Percentiles rank a stretch among this genome's conserved stretches.
These are phyloP conservation scores for Tetragonisca angustula DNA, from an alignment of 2,888 invertebrate genomes.

Conservation along the genomic window DNA sequence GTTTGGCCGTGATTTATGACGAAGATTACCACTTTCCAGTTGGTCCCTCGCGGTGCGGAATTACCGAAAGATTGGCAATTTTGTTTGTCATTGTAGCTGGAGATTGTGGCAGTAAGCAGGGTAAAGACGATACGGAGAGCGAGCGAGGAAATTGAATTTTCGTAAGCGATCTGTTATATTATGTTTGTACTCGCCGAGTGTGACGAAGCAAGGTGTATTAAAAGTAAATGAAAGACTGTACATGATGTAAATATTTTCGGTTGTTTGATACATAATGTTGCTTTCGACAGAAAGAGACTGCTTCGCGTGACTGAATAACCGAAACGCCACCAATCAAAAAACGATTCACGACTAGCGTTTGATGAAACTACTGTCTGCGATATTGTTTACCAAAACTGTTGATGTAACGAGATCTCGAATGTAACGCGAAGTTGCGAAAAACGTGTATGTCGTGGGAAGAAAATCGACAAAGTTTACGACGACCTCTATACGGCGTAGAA, in stretches of 20 bases:
- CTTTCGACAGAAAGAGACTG: neutral
- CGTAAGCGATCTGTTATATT: neutral
- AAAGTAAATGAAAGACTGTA: neutral
- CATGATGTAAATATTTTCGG: neutral
- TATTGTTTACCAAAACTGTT: neutral
- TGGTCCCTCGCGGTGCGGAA: neutral
- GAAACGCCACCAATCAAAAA: neutral
- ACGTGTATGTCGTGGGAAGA: neutral
- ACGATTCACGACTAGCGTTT: neutral
- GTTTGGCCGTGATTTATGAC: constrained; percentile 6
- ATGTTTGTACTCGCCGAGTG: neutral
- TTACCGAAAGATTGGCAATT: neutral
- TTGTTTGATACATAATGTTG: neutral
- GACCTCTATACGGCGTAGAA: too few species aligned
- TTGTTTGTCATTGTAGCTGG: neutral
- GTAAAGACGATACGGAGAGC: neutral
- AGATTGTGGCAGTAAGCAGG: neutral
- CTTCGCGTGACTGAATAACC: neutral
- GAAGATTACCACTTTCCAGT: neutral
- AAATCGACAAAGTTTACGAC: neutral
- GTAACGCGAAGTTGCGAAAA: too few species aligned
- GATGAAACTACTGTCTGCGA: neutral
- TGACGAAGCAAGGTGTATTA: neutral
- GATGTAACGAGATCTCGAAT: too few species aligned
- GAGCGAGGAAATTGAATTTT: constrained; percentile 4